Evolutionary conservation across 2,888 invertebrate genomes (phyloP).

Genomic region (Tetragonula carbonaria): DNA sequence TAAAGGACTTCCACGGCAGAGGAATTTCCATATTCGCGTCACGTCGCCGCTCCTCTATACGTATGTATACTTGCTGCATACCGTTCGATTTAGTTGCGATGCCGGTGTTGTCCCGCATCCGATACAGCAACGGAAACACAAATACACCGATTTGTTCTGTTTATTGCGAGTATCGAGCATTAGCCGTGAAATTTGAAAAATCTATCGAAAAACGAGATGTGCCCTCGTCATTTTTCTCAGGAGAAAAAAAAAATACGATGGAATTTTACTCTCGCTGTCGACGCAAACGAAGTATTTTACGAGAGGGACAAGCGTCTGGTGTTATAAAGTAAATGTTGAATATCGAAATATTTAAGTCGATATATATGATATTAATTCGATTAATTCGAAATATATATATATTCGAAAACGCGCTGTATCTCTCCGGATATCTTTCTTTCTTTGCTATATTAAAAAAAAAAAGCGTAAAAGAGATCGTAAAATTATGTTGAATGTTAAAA

Average conservation of each 20-base stretch:
- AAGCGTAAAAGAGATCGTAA: too few species aligned
- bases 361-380: too few species aligned
- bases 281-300: background rate
- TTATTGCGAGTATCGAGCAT: slow-evolving; percentile 7
- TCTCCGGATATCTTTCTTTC: too few species aligned
- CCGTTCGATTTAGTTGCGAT: slow-evolving; percentile 71
- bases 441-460: too few species aligned
- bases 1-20: slow-evolving; percentile 25
- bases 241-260: background rate
- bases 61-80: slow-evolving; percentile 64
- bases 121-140: slow-evolving; percentile 39
- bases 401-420: too few species aligned
- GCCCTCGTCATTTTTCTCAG: background rate
- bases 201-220: background rate
- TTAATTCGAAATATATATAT: too few species aligned
- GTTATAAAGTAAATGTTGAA: background rate
- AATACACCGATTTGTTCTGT: slow-evolving; percentile 45
- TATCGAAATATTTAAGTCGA: too few species aligned
- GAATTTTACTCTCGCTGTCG: background rate
- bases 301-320: background rate
- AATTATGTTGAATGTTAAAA: too few species aligned
- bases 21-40: slow-evolving; percentile 70
- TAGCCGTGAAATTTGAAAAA: slow-evolving; percentile 20
- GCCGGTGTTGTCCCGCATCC: slow-evolving; percentile 35
- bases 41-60: slow-evolving; percentile 67